Evolutionary conservation across 1,140 invertebrate species (phyloP), one percentile per base, ranked within the genome.

Genomic region (Papilio aristodemus): DNA sequence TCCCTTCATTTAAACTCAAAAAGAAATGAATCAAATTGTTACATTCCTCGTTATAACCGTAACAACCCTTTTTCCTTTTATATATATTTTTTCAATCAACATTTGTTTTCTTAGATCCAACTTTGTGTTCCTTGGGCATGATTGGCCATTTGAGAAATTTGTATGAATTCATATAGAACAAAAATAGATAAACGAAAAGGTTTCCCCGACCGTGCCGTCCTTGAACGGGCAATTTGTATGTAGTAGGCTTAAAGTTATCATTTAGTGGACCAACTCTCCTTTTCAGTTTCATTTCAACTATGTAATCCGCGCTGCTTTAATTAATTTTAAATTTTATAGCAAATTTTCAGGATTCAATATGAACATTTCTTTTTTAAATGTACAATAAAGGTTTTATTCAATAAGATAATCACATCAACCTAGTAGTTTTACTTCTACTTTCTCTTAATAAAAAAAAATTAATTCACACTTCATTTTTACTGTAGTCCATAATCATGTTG

Each of bases 211-310:
- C 79, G 71, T 77, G 77, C 79, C 46, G 9, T 73, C 57, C 72
- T 58, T 60, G 58, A 75, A 71, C 68, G 69, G 73, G 78, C 74
- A 79, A 83, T 85, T 81, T 80, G 79, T 85, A 81, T 85, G 76
- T 81, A 74, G 73, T 76, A 67, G 70, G 69, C 72, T 72, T 75
- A 79, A 75, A 75, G 75, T 79, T 78, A 68, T 70, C 37, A 70
- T 70, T 70, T 57, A 17, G 39, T 70, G 9, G 59, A 60, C 27
- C 19, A 37, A n/a, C n/a, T 10, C 11, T 19, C 19, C 9, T 54
- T 54, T 54, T 6, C 41, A 43, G n/a, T 43, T 43, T 43, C 14
- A 43, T 43, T 54, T 54, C 46, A 9, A 22, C 46, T 4, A 25
- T 54, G 19, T 22, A 11, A n/a, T 7, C 41, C 6, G 1, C 3